A percentile compares a stretch with the other conserved stretches of the same genome.
phyloP scores from a whole-genome alignment of 2,113 vertebrate species.

The Drymodes brunneopygia region DNA sequence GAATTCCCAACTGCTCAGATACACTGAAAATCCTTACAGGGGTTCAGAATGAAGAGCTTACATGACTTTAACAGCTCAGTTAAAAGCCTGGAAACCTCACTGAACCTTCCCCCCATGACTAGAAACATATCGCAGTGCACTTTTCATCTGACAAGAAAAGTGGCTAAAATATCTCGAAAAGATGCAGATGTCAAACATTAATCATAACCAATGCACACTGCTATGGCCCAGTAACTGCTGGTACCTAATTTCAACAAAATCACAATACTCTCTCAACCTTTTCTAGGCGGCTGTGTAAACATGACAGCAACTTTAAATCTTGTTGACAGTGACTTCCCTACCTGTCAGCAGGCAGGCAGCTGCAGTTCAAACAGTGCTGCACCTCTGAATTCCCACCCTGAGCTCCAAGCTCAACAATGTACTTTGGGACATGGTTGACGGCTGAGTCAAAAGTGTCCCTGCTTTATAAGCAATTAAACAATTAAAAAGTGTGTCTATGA shows the following conservation, averaged over 20 bases:
- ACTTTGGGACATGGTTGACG: not conserved
- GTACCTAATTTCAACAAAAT: conserved; percentile 45
- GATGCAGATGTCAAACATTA: conserved; percentile 51
- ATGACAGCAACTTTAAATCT: conserved; percentile 61
- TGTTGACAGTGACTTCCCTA: conserved; percentile 29
- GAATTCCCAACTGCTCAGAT: not conserved
- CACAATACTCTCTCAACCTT: not conserved
- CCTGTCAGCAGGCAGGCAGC: conserved; percentile 6
- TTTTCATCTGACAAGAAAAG: conserved; percentile 17
- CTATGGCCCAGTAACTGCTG: not conserved
- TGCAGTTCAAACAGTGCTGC: not conserved
- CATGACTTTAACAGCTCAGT: not conserved
- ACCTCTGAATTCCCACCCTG: not conserved
- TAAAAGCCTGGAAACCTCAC: not conserved
- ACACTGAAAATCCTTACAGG: not conserved
- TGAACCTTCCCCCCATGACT: not conserved
- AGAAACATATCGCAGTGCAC: not conserved
- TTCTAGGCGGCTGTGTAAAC: not conserved
- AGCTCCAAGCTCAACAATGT: not conserved
- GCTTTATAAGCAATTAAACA: not conserved
- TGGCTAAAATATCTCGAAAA: not conserved
- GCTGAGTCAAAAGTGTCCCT: not conserved
- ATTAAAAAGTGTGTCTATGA: not conserved
- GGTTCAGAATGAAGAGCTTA: not conserved
- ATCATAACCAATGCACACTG: conserved; percentile 1